These are phyloP conservation scores for Gerosis bhagava DNA, from an alignment of 2,888 invertebrate species.

Conservation along the genomic window DNA sequence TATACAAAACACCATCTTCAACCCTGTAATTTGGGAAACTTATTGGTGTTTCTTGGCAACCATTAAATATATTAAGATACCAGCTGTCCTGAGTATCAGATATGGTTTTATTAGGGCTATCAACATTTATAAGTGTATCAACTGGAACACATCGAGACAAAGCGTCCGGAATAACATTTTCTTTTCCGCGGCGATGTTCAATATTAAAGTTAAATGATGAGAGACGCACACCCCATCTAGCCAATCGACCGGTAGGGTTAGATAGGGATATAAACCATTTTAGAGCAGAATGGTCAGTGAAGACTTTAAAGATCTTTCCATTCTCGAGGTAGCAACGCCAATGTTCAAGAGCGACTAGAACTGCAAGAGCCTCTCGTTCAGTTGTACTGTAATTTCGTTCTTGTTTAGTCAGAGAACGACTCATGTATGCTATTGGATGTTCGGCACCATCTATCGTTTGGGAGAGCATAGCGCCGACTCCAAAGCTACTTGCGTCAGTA, in stretches of 20 bases:
- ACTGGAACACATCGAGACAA: no score
- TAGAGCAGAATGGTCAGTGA: conserved; percentile 27
- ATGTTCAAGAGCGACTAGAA: conserved; percentile 28
- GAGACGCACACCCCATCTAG: conserved; percentile 34
- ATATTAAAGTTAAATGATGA: conserved; percentile 32
- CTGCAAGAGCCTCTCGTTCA: conserved; percentile 28
- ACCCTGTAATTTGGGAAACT: conserved; percentile 32
- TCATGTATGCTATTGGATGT: neutral
- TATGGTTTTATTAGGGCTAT: no score
- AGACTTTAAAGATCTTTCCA: conserved; percentile 20
- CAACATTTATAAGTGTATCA: no score
- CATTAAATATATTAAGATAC: conserved; percentile 32
- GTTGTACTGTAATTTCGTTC: conserved; percentile 30
- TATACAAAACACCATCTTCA: conserved; percentile 27
- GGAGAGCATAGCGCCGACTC: neutral
- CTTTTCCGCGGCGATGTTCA: neutral
- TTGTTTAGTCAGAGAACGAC: neutral
- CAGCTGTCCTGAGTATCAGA: conserved; percentile 25
- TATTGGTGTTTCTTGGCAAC: conserved; percentile 22
- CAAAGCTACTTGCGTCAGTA: conserved; percentile 32
- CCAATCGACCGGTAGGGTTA: conserved; percentile 34
- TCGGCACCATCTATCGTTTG: neutral
- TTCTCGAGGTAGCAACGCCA: neutral
- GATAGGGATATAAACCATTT: conserved; percentile 28
- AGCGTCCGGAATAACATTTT: neutral